Base-by-base conservation (phyloP, 2,797 vertebrate genomes). In the Bradypodion ventrale region DNA sequence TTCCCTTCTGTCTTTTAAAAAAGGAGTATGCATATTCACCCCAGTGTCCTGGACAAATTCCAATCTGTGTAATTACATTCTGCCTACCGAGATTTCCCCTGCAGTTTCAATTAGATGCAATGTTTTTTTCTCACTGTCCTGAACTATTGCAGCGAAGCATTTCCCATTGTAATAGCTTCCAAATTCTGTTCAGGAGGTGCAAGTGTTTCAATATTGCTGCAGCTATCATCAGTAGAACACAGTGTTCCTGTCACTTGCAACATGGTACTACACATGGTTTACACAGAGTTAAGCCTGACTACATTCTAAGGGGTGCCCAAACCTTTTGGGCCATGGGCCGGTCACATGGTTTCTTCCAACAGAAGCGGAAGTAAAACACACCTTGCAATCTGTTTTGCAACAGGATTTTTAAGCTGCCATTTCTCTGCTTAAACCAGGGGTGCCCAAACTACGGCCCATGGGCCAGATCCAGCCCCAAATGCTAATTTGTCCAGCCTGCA, bases 71-170 rank as follows among this genome's bases (percentile, higher is more conserved):
- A 89, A 91, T 91, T 90, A 70, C 87, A 88, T 87, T 91, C 80
- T 89, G 80, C 68, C 70, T 87, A 60, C 46, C 65, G 86, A 86
- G 66, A 87, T 70, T 91, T 86, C 62, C 84, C 88, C 89, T 80
- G 76, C 82, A 88, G 85, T 84, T 92, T 90, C 82, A 91, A 90
- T 90, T 91, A 91, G 83, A 89, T 78, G 69, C 66, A 77, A 83
- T 84, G 80, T 75, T 87, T 46, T n/a, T 87, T 89, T 87, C 85
- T 86, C 85, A 83, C 78, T 87, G 82, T 90, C 86, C 65, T 83
- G 7, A 88, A 80, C 69, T 74, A 40, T 83, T 84, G 52, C 75
- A 84, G 78, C 87, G 75, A 80, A 88, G 82, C 29, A 32, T 35
- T 85, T 89, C 72, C 42, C 63, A 77, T 46, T 87, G 87, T 75